A percentile compares a stretch with the other conserved stretches of the same genome.
Conservation (phyloP, 1,140 invertebrate species). For the Nilaparvata lugens region DNA sequence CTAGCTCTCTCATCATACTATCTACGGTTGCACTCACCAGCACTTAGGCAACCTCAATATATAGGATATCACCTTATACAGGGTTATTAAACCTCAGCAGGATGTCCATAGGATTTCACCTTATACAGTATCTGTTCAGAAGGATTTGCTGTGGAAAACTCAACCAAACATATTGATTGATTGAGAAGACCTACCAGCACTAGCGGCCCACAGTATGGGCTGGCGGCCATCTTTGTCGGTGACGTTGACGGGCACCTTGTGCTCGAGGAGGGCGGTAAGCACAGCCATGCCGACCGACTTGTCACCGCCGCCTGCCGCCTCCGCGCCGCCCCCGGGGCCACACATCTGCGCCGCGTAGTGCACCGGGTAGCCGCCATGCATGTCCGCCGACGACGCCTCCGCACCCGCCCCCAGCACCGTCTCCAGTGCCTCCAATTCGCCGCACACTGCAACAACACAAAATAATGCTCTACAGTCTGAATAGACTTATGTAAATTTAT, state of each 20-base stretch:
- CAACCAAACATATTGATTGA: not conserved
- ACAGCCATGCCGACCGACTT: slow-evolving; percentile 58
- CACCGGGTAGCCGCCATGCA: slow-evolving; percentile 87
- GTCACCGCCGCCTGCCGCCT: slow-evolving; percentile 52
- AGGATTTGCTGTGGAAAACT: not conserved
- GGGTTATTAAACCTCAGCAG: too few species aligned
- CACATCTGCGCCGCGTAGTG: slow-evolving; percentile 98
- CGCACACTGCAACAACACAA: slow-evolving; percentile 59
- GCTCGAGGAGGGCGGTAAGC: slow-evolving; percentile 69
- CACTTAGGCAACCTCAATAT: too few species aligned
- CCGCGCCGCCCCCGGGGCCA: slow-evolving; percentile 66
- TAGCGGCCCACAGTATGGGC: slow-evolving; percentile 93
- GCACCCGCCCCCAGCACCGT: slow-evolving; percentile 76
- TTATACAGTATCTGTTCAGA: not conserved
- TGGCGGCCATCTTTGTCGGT: slow-evolving; percentile 85
- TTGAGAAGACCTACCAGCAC: slow-evolving; percentile 72
- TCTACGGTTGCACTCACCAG: too few species aligned
- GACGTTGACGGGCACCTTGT: slow-evolving; percentile 71
- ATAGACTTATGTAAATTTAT: too few species aligned
- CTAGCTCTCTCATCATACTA: too few species aligned
- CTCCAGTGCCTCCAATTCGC: slow-evolving; percentile 77
- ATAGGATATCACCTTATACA: too few species aligned
- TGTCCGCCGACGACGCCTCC: slow-evolving; percentile 74
- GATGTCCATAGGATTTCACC: not conserved
- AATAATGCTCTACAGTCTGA: too few species aligned